A percentile compares a stretch with the other conserved stretches of the same genome.
These are phyloP conservation scores for Alethe diademata DNA, from an alignment of 2,113 vertebrate genomes.

Conservation along the genomic window DNA sequence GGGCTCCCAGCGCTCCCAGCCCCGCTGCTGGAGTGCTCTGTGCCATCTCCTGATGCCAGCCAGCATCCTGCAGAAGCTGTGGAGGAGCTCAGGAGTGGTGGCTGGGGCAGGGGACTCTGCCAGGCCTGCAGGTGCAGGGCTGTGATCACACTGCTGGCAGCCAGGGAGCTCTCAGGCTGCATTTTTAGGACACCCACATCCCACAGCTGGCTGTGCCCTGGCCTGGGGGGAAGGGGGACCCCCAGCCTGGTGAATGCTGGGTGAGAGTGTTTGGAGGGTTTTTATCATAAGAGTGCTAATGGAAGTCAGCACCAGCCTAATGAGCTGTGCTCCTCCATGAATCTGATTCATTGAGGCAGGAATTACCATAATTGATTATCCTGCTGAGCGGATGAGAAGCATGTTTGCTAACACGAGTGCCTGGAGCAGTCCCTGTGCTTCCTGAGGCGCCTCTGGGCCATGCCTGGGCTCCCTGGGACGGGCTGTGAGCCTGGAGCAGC, in stretches of 20 bases:
- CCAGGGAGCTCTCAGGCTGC: neutral
- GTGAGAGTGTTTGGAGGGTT: neutral
- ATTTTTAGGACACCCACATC: rapidly evolving
- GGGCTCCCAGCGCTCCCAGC: neutral
- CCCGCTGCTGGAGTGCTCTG: neutral
- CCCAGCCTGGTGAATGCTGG: neutral
- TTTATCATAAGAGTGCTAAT: slow-evolving; percentile 31
- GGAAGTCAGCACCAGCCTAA: slow-evolving; percentile 56
- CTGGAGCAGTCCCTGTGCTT: neutral
- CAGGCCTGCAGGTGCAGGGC: rapidly evolving
- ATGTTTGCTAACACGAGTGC: slow-evolving; percentile 44
- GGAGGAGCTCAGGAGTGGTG: neutral
- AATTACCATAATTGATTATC: slow-evolving; percentile 75
- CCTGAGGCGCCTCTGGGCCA: rapidly evolving
- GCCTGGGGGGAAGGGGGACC: neutral
- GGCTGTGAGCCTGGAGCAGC: rapidly evolving
- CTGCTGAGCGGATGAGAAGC: slow-evolving; percentile 23
- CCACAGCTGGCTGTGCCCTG: neutral
- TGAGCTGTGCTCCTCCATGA: slow-evolving; percentile 60
- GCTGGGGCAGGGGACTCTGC: neutral
- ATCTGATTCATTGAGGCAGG: slow-evolving; percentile 67
- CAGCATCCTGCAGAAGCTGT: rapidly evolving
- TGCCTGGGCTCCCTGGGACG: rapidly evolving
- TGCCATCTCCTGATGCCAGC: neutral
- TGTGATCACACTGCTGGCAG: neutral